A percentile compares a stretch with the other conserved stretches of the same genome.
Evolutionary conservation across 2,113 vertebrate genomes (phyloP).

Genomic region (Lates calcarifer): DNA sequence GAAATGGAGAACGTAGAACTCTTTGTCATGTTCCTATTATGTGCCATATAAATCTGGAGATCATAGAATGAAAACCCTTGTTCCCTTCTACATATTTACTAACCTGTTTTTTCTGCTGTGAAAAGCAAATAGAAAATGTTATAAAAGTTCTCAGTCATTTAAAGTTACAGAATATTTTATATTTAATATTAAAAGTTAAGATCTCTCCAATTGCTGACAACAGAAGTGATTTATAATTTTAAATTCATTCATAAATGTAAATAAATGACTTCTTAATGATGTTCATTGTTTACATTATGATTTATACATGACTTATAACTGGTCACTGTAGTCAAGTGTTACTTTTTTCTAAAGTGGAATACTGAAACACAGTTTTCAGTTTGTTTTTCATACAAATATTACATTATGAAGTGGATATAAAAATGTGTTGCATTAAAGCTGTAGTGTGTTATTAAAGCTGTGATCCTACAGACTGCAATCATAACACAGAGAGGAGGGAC

Average conservation of each 20-base stretch:
- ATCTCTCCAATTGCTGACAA: too few species aligned
- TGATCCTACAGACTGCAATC: slow-evolving; percentile 5
- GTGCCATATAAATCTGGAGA: too few species aligned
- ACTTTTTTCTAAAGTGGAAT: background rate
- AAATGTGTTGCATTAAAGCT: slow-evolving; percentile 26
- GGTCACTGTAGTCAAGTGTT: background rate
- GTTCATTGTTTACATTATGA: background rate
- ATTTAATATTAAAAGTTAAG: background rate
- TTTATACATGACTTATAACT: slow-evolving; percentile 5
- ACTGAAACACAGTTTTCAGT: slow-evolving; percentile 4
- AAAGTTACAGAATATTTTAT: background rate
- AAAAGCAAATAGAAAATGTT: too few species aligned
- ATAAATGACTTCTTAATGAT: background rate
- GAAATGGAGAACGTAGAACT: too few species aligned
- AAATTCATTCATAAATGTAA: background rate
- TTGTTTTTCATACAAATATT: slow-evolving; percentile 41
- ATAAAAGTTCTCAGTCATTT: too few species aligned
- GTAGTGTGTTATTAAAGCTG: slow-evolving; percentile 19
- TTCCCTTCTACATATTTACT: too few species aligned
- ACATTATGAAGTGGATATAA: slow-evolving; percentile 34
- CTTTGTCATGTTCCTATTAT: too few species aligned
- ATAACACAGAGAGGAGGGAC: slow-evolving; percentile 9
- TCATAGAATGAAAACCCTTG: too few species aligned
- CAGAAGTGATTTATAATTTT: background rate
- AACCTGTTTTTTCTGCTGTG: too few species aligned